Conservation (phyloP, 2,113 vertebrate species). For the Chaetops frenatus region DNA sequence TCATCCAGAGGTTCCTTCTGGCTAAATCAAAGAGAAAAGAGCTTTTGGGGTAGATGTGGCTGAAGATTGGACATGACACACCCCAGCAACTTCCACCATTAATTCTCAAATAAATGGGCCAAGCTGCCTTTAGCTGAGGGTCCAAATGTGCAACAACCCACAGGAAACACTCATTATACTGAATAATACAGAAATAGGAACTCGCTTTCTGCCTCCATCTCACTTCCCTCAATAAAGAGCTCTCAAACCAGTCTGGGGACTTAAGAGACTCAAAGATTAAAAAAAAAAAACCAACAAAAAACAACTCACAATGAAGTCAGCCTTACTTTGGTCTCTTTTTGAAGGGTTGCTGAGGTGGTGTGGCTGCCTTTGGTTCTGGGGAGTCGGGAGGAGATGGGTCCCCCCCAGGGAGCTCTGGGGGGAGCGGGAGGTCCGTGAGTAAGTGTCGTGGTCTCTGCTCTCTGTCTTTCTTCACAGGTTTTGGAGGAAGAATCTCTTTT, state of each 20-base stretch:
- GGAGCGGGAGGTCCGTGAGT: conserved; percentile 91
- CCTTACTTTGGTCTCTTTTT: conserved; percentile 99
- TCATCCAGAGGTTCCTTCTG: neutral
- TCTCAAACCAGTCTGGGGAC: rapidly evolving
- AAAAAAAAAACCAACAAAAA: too few species aligned
- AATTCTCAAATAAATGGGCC: neutral
- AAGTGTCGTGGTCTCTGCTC: conserved; percentile 87
- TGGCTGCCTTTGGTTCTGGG: conserved; percentile 81
- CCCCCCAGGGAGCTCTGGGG: conserved; percentile 85
- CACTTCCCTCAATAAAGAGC: neutral
- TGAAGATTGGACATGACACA: neutral
- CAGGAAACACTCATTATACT: neutral
- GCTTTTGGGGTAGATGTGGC: neutral
- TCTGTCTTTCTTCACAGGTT: conserved; percentile 85
- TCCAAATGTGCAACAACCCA: neutral
- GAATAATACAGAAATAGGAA: neutral
- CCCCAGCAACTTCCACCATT: neutral
- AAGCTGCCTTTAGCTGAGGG: neutral
- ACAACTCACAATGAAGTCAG: neutral
- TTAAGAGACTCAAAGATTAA: neutral
- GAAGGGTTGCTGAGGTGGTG: conserved; percentile 80
- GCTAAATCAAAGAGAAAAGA: neutral
- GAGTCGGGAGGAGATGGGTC: conserved; percentile 91
- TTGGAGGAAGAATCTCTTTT: conserved; percentile 86
- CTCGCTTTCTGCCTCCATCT: neutral